These are phyloP conservation scores for Drosophila hawaiiensis DNA, from an alignment of 2,888 invertebrate species.

Conservation along the genomic window DNA sequence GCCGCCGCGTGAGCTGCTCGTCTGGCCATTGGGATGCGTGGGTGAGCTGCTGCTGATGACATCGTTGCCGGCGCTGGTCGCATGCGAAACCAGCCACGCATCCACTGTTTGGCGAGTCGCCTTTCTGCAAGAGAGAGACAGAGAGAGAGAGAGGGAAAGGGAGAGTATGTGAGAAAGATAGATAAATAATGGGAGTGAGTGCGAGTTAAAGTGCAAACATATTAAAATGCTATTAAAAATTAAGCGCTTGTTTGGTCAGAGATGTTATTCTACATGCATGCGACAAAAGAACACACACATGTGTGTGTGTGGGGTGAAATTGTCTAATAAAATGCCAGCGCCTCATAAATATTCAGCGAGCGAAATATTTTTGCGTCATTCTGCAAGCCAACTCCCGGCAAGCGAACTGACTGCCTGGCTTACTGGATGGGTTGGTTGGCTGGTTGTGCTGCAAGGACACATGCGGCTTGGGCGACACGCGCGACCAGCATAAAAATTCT, in stretches of 20 bases:
- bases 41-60: slow-evolving; percentile 86
- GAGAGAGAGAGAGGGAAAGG: no score
- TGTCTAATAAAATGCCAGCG: slow-evolving; percentile 70
- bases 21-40: slow-evolving; percentile 86
- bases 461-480: slow-evolving; percentile 54
- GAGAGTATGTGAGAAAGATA: not conserved
- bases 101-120: slow-evolving; percentile 97
- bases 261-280: slow-evolving; percentile 36
- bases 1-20: slow-evolving; percentile 89
- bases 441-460: slow-evolving; percentile 27
- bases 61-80: slow-evolving; percentile 87
- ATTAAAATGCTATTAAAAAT: slow-evolving; percentile 69
- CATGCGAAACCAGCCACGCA: slow-evolving; percentile 96
- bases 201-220: slow-evolving; percentile 30
- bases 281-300: slow-evolving; percentile 31
- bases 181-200: not conserved
- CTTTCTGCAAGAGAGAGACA: slow-evolving; percentile 88
- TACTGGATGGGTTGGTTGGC: not conserved
- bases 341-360: slow-evolving; percentile 75
- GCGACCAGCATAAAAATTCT: slow-evolving; percentile 66
- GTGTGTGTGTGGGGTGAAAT: slow-evolving; percentile 36
- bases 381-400: slow-evolving; percentile 9
- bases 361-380: slow-evolving; percentile 48
- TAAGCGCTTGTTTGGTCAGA: slow-evolving; percentile 34
- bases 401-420: slow-evolving; percentile 3